Base-by-base conservation (phyloP, 2,113 vertebrate genomes). In the Tretioscincus oriximinensis region DNA sequence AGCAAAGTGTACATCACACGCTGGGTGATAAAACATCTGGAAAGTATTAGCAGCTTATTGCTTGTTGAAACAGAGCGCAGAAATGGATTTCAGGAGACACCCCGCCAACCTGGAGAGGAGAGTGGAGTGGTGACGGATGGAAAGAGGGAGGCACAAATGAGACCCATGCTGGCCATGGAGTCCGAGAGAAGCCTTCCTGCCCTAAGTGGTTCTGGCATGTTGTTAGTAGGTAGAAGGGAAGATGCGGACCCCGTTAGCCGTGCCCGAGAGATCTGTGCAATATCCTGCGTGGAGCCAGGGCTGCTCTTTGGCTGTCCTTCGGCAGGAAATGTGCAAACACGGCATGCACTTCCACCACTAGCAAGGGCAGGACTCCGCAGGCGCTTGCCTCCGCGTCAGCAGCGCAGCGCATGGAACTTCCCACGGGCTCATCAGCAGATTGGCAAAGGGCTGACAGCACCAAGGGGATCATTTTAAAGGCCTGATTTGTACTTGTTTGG, bases 21-120 rank as follows among this genome's bases (percentile, higher is more conserved):
- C 49, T 81, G 80, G 84, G 90, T 35, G 69, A 58, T 2, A 75
- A 86, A 82, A 87, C 89, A 86, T 83, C 88, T 86, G 87, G 69
- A 83, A 86, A 73, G 3, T 7, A 65, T 84, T 88, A 80, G 31
- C 60, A 58, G 67, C 9, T 41, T 28, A 16, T 82, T 45, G 69
- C 0, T 1, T 58, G 47, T 9, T 3, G 76, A 85, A 91, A 77
- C 67, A 14, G 54, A 49, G 26, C 7, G 1, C 6, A 1, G n/a
- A 73, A 91, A 81, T 73, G 76, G 80, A 31, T 26, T 75, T 73
- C 87, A 73, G 81, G 86, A 85, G 73, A 75, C 63, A 22, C 45
- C 1, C 11, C 76, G 74, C 65, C 64, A 2, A 28, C n/a, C 78
- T 49, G 26, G 63, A 45, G 66, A 82, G 61, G 78, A 67, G 80